Evolutionary conservation across 2,113 vertebrate species (phyloP).

Genomic region (Odocoileus virginianus): DNA sequence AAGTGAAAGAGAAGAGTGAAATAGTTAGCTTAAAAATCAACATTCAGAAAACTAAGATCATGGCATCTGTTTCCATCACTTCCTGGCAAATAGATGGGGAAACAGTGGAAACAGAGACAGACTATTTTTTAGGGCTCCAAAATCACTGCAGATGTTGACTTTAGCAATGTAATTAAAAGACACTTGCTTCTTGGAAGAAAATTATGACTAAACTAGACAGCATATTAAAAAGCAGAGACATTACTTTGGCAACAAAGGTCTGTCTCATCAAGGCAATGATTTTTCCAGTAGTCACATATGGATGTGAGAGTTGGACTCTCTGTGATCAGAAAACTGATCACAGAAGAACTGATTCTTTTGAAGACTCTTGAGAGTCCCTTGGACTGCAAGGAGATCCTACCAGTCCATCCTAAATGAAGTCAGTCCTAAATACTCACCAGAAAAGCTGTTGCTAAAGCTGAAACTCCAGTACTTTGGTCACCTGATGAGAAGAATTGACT

Average conservation of each 20-base stretch:
- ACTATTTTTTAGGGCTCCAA: not conserved
- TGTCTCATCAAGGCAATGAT: not conserved
- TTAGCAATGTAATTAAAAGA: not conserved
- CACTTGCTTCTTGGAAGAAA: not conserved
- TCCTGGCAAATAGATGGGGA: not conserved
- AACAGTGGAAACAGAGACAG: not conserved
- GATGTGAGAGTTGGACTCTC: not conserved
- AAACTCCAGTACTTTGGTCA: not conserved
- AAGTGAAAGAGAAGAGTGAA: not conserved
- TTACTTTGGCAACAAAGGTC: not conserved
- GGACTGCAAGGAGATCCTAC: not conserved
- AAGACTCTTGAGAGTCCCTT: not conserved
- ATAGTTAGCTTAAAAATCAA: not conserved
- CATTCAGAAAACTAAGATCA: not conserved
- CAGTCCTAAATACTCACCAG: not conserved
- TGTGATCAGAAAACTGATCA: not conserved
- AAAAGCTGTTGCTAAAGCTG: not conserved
- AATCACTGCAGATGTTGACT: not conserved
- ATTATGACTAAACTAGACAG: not conserved
- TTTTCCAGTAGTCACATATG: not conserved
- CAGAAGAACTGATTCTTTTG: not conserved
- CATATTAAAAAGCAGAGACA: not conserved
- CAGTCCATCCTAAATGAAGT: not conserved
- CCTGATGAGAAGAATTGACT: not conserved
- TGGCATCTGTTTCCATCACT: not conserved